Base-by-base conservation (phyloP, 92 coral and sea anemone species). In the Phenganax subtilis region DNA sequence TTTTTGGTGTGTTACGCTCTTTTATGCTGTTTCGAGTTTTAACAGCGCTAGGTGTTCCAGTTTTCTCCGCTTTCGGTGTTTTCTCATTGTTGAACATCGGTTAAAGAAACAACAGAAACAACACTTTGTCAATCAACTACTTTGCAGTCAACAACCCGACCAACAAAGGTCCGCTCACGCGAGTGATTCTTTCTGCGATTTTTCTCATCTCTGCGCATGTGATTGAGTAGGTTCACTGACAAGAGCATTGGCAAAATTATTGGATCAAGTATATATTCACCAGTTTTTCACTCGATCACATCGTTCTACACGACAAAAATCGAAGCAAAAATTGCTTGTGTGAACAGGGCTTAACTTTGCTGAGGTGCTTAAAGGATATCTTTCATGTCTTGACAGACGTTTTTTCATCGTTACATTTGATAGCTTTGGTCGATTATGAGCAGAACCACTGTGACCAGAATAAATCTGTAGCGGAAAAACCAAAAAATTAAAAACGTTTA, bases 361-460 rank as follows among this genome's bases (percentile, higher is more conserved):
- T 37, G 47, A 37, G 47, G 47, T 5, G 5, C 5, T 37, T 37
- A 37, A 78, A 78, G 51, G 82, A 61, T 78, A 78, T 72, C 12
- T 61, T 78, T 78, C 59, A 60, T 78, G 82, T 51, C 82, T 78
- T 16, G 82, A 78, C 15, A 61, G 71, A 2, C 82, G 82, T 78
- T 78, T 78, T 55, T 78, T 61, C 82, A 78, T 78, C 29, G 82
- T 78, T 9, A 63, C 82, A 15, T 51, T 78, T 16, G 82, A 78
- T 11, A 78, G 29, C 12, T 53, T 78, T 51, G 82, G 82, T 16
- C 82, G 65, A 10, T 65, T 58, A 47, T 58, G 72, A 78, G 82
- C 30, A 37, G 12, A 9, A 2, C 17, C 29, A 20, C 61, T 55
- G 0, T 67, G 20, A 12, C 12, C 31, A 6, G 55, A 56, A 56